These are phyloP conservation scores for Nephrocerus scutellatus DNA, from an alignment of 2,888 invertebrate species.

Conservation along the genomic window DNA sequence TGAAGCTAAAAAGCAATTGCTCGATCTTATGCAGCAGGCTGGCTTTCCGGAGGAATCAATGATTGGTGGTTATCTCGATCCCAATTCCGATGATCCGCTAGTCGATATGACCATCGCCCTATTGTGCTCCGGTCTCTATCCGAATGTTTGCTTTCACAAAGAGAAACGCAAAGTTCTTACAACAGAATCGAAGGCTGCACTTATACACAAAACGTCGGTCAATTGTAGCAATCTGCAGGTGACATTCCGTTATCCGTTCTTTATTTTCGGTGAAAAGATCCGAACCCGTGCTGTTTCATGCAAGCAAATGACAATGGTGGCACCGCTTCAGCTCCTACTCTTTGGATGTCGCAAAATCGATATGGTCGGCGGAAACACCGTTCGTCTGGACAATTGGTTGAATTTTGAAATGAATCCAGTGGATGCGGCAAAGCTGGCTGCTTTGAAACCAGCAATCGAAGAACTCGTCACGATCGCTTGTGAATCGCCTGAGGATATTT, in stretches of 20 bases:
- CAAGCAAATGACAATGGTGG: constrained; percentile 94
- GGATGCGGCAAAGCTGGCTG: constrained; percentile 73
- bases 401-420: constrained; percentile 77
- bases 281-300: constrained; percentile 91
- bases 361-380: constrained; percentile 57
- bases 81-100: constrained; percentile 66
- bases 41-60: constrained; percentile 90
- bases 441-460: constrained; percentile 84
- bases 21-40: constrained; percentile 60
- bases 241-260: constrained; percentile 86
- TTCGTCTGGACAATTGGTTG: constrained; percentile 90
- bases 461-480: constrained; percentile 73
- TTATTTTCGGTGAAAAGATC: constrained; percentile 98
- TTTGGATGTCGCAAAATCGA: constrained; percentile 77
- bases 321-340: constrained; percentile 84
- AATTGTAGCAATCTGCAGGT: constrained; percentile 81
- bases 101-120: constrained; percentile 79
- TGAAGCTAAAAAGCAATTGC: constrained; percentile 77
- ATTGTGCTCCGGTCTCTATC: constrained; percentile 87
- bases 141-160: constrained; percentile 92
- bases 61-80: constrained; percentile 65
- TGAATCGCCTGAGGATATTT: constrained; percentile 68
- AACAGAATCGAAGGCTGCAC: constrained; percentile 87
- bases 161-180: constrained; percentile 94
- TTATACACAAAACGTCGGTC: constrained; percentile 95